Evolutionary conservation across 2,797 vertebrate species (phyloP).

Genomic region (Petrocephalus schoutedeni): DNA sequence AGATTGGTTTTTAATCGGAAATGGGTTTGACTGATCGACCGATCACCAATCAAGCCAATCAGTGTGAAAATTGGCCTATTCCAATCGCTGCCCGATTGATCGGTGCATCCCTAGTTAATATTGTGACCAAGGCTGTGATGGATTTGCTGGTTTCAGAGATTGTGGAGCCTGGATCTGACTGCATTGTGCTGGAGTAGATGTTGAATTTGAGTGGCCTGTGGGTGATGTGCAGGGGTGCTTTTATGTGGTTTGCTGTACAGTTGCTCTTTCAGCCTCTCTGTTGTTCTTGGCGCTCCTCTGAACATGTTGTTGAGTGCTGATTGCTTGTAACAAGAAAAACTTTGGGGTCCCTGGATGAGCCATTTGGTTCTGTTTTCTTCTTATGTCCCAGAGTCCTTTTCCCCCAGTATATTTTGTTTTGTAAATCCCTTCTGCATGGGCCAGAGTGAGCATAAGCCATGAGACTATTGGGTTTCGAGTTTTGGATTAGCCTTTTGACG

Average conservation of each 20-base stretch:
- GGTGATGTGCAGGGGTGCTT: conserved; percentile 23
- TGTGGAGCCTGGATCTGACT: background rate
- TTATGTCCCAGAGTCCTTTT: conserved; percentile 23
- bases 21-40: too few species aligned
- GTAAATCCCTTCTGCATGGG: background rate
- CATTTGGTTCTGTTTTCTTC: conserved; percentile 40
- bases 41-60: too few species aligned
- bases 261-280: conserved; percentile 57
- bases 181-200: background rate
- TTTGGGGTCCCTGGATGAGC: conserved; percentile 53
- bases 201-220: background rate
- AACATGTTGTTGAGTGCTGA: conserved; percentile 55
- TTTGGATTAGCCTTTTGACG: conserved; percentile 55
- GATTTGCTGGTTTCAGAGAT: conserved; percentile 35
- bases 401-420: conserved; percentile 26
- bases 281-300: conserved; percentile 64
- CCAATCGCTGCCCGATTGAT: too few species aligned
- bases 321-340: conserved; percentile 69
- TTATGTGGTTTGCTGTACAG: conserved; percentile 48
- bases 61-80: too few species aligned
- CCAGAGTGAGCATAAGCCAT: conserved; percentile 39
- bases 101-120: background rate
- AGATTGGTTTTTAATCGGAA: too few species aligned
- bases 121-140: conserved; percentile 37
- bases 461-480: conserved; percentile 61